These are phyloP conservation scores for Odontomachus brunneus DNA, from an alignment of 1,140 invertebrate species.

Conservation along the genomic window DNA sequence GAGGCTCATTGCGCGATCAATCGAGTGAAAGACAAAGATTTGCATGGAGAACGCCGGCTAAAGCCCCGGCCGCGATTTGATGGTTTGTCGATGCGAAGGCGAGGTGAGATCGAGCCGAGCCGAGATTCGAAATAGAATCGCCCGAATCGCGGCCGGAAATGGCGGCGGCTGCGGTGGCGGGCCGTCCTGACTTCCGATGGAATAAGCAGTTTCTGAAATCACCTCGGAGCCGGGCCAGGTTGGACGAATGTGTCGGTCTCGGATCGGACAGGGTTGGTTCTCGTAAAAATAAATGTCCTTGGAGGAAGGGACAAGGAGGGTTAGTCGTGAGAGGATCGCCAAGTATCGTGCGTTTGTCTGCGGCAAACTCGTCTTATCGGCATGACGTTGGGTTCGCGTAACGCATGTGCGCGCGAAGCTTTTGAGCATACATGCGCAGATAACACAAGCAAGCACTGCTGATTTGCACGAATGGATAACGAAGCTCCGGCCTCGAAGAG, in stretches of 20 bases:
- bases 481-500: no score
- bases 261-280: background rate
- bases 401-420: background rate
- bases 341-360: background rate
- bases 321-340: background rate
- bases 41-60: background rate
- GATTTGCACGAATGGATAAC: background rate
- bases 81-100: no score
- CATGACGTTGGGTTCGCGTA: background rate
- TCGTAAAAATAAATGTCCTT: slow-evolving; percentile 32
- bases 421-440: background rate
- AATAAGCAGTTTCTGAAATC: slow-evolving; percentile 18
- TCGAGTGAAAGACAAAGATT: slow-evolving; percentile 20
- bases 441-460: background rate
- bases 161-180: background rate
- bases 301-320: background rate
- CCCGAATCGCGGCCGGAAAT: background rate
- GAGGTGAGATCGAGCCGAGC: slow-evolving; percentile 1
- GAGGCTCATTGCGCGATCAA: background rate
- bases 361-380: background rate
- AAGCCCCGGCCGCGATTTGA: background rate
- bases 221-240: background rate
- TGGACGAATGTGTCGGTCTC: background rate
- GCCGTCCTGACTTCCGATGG: background rate
- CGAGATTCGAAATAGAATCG: slow-evolving; percentile 20